Evolutionary conservation across 2,888 invertebrate genomes (phyloP).

Genomic region (Zhuqinia jingwanae): DNA sequence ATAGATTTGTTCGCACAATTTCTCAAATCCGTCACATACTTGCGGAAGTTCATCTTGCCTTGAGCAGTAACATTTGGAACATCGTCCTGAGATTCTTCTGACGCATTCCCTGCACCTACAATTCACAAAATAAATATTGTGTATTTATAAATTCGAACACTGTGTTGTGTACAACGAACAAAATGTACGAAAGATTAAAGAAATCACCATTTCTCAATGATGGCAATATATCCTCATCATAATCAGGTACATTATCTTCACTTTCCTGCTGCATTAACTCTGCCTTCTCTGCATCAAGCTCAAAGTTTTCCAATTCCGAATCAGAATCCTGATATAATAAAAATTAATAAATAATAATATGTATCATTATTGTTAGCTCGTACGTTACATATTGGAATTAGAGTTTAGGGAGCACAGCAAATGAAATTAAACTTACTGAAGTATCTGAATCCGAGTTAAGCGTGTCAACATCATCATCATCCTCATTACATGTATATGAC

Average conservation of each 20-base stretch:
- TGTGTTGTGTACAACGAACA: too few relatives aligned
- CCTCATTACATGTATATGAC: too few relatives aligned
- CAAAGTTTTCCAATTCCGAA: conserved; percentile 76
- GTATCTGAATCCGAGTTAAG: too few relatives aligned
- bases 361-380: too few relatives aligned
- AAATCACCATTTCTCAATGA: conserved; percentile 54
- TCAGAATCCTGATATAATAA: neutral
- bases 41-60: neutral
- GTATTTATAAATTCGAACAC: too few relatives aligned
- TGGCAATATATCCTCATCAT: conserved; percentile 65
- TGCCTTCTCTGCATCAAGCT: conserved; percentile 79
- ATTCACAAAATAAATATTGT: too few relatives aligned
- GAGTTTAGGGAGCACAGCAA: too few relatives aligned
- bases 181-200: too few relatives aligned
- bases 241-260: conserved; percentile 72
- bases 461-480: too few relatives aligned
- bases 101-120: neutral
- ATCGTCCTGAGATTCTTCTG: neutral
- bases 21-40: conserved; percentile 85
- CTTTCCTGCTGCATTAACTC: conserved; percentile 77
- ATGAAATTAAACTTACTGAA: too few relatives aligned
- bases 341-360: too few relatives aligned
- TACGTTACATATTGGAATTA: too few relatives aligned
- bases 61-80: neutral
- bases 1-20: conserved; percentile 97